These are phyloP conservation scores for Luidia sarsii DNA, from an alignment of 53 echinoderm and acorn worm genomes.

Conservation along the genomic window DNA sequence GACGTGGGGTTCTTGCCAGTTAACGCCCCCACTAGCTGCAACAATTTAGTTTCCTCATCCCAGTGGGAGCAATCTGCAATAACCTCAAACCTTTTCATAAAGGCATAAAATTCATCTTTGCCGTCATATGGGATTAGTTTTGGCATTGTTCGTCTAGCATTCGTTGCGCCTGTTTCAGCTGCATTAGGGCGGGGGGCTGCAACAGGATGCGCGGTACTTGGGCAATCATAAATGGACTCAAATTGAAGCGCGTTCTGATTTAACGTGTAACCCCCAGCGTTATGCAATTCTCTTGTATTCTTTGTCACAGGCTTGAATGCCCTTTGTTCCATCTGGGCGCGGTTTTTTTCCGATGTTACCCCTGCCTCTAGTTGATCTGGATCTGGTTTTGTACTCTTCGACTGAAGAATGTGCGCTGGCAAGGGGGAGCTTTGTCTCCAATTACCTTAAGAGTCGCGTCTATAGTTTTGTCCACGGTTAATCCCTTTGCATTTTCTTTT, in stretches of 20 bases:
- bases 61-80: slow-evolving; percentile 13
- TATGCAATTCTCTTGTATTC: background rate
- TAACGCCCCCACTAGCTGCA: slow-evolving; percentile 10
- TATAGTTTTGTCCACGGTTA: background rate
- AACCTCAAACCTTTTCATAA: slow-evolving; percentile 12
- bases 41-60: slow-evolving; percentile 1
- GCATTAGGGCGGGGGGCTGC: background rate
- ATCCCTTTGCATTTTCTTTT: background rate
- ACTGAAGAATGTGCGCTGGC: slow-evolving; percentile 4
- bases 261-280: too few relatives aligned
- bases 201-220: background rate
- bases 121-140: background rate
- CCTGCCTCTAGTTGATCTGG: too few relatives aligned
- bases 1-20: slow-evolving; percentile 17
- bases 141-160: background rate
- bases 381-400: background rate
- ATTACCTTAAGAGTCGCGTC: slow-evolving; percentile 2
- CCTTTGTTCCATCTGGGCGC: background rate
- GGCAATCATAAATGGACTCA: background rate
- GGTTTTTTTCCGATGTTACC: too few relatives aligned
- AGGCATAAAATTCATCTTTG: slow-evolving; percentile 9
- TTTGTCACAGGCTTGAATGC: background rate
- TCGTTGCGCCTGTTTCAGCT: too few relatives aligned
- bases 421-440: slow-evolving; percentile 6
- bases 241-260: background rate